Percentiles rank a stretch among this genome's conserved stretches.
These are phyloP conservation scores for Acropora yongei DNA, from an alignment of 64 coral and sea anemone genomes.

Conservation along the genomic window DNA sequence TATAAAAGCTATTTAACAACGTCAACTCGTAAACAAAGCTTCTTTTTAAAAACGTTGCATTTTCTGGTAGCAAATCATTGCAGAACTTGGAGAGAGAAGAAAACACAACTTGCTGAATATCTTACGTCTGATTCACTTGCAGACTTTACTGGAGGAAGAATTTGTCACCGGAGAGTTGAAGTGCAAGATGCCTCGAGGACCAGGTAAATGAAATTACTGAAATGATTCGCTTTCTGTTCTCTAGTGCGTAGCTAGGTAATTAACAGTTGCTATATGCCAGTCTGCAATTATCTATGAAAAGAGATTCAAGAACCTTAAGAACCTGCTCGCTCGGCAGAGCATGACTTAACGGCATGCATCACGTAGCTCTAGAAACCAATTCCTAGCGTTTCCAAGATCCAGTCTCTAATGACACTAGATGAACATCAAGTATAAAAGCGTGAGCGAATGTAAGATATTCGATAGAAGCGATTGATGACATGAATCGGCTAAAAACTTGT, in stretches of 20 bases:
- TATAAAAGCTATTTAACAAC: conserved; percentile 24
- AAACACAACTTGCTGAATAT: conserved; percentile 1
- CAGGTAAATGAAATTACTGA: conserved; percentile 22
- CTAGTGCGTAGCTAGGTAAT: conserved; percentile 42
- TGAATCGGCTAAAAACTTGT: too few relatives aligned
- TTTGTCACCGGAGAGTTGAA: neutral
- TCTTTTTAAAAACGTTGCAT: neutral
- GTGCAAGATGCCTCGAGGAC: conserved; percentile 19
- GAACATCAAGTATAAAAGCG: neutral
- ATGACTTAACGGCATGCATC: neutral
- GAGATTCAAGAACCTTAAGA: neutral
- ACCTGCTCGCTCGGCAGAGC: neutral
- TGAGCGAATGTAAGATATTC: neutral
- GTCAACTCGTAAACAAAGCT: conserved; percentile 29
- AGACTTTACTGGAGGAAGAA: conserved; percentile 2
- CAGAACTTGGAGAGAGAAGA: neutral
- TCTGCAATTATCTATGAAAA: conserved; percentile 15
- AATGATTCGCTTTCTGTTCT: conserved; percentile 4
- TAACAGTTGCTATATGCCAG: conserved; percentile 11
- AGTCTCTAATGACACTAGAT: neutral
- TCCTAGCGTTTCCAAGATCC: neutral
- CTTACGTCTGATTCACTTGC: conserved; percentile 11
- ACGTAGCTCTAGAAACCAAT: conserved; percentile 4
- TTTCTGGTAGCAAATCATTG: neutral
- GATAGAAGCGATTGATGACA: neutral